Base-by-base conservation (phyloP, 2,113 vertebrate genomes). In the Bubo bubo region DNA sequence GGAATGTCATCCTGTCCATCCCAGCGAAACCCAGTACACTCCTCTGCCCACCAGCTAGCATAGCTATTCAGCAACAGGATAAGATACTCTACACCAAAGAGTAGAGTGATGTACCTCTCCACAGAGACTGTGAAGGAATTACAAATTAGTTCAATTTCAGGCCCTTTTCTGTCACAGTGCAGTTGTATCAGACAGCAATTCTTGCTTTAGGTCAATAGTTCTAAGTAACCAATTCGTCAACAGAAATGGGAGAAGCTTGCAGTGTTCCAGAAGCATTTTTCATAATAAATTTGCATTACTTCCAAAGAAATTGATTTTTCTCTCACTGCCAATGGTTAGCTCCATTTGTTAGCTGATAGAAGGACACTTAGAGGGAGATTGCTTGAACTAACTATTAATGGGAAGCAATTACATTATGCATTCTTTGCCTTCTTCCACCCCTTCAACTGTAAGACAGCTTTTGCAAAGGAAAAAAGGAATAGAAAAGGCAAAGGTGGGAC, bases 261-360 rank as follows among this genome's bases (percentile, higher is more conserved):
- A 66, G 39, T 84, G 27, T 86, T 86, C 23, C 58, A 86, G 71
- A 83, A 93, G 18, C 56, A 85, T 89, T 89, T 89, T 94, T 95
- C 58, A 58, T 83, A 80, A 93, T 86, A 73, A 90, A 88, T 93
- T 86, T 86, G 26, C 41, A 71, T 88, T 92, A 83, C 56, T 95
- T 88, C 37, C 14, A 90, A 93, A 88, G 71, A 93, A 89, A 92
- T 88, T 86, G 88, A 71, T 97, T 92, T 96, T 95, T 91, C 68
- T 89, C 4, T 81, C 83, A 90, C 83, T 92, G 53, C 50, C 72
- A 80, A 41, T 80, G 18, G 22, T 86, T 85, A 92, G 20, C 55
- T 67, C 47, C 67, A 90, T 95, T 95, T 94, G 16, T 94, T 86
- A 92, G 45, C 67, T 80, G 50, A 74, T 60, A 58, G 41, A 71